Percentiles rank a stretch among this genome's conserved stretches.
Conservation (phyloP, 2,797 vertebrate genomes). For the Xenentodon cancila region DNA sequence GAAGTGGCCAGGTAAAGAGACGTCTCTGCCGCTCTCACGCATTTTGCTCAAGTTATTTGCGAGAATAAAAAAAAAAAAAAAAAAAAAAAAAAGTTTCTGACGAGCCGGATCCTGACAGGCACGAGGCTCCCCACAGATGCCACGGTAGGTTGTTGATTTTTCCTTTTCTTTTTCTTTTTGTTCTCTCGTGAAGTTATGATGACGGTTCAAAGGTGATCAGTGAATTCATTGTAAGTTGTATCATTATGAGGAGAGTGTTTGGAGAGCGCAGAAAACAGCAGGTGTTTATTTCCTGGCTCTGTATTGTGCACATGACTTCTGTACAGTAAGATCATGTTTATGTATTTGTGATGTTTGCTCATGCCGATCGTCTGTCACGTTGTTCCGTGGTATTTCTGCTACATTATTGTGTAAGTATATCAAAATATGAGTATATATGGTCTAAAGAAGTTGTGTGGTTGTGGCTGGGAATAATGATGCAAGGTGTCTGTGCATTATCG, state of each 20-base stretch:
- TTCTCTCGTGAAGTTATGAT: constrained; percentile 36
- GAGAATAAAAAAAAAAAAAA: constrained; percentile 16
- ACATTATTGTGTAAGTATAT: background rate
- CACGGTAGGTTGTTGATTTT: constrained; percentile 28
- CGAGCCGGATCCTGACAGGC: constrained; percentile 41
- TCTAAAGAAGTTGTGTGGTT: constrained; percentile 34
- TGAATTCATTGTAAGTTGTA: constrained; percentile 2
- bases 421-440: background rate
- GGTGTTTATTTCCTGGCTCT: constrained; percentile 19
- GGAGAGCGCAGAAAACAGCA: background rate
- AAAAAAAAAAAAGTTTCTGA: constrained; percentile 43
- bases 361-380: background rate
- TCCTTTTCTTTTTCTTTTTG: background rate
- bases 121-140: constrained; percentile 27
- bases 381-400: background rate
- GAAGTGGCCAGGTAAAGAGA: constrained; percentile 63
- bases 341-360: constrained; percentile 1
- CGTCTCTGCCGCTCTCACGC: background rate
- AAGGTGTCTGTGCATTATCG: background rate
- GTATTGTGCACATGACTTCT: constrained; percentile 11
- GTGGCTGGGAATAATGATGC: constrained; percentile 20
- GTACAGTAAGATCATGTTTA: constrained; percentile 5
- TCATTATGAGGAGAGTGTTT: background rate
- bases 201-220: constrained; percentile 25
- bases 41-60: constrained; percentile 27